Evolutionary conservation across 2,797 vertebrate species (phyloP), one percentile per base, ranked within the genome.

Genomic region (Sparidentex hasta): DNA sequence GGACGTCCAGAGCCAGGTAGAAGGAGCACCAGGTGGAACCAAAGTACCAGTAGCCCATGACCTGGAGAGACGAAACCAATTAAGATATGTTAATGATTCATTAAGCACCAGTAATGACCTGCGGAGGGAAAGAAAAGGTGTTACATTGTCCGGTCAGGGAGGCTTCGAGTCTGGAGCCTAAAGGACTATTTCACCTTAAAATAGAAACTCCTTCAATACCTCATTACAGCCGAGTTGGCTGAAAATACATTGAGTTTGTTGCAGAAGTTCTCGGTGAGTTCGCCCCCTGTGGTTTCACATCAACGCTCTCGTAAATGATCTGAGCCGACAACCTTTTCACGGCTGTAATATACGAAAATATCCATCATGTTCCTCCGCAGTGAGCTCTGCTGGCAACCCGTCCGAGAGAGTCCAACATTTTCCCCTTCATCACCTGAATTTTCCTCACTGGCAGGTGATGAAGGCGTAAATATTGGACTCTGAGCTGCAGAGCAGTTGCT

Each of bases 31-130:
- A 97, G 71, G 95, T 90, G 80, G 95, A 90, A 0, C 96, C 96
- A 0, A 97, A 97, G 75, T 94, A 95, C 97, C 97, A 97, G 89
- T 96, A 97, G 52, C 97, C 96, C 97, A 97, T 97, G 29, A 97
- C 78, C 93, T 94, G 81, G 17, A 61, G 11, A 47, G 13, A 65
- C 12, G 6, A 79, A 58, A 62, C 6, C 63, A 51, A 63, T 65
- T 51, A 47, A 51, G 41, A 76, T 3, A 1, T 21, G 21, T 67
- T 43, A 58, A 51, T 52, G 21, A 38, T 6, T 25, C 2, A n/a
- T 21, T 38, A 29, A 29, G 9, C 41, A 21, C 1, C 20, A 52
- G 21, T 17, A 12, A 57, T 2, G 13, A 74, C 27, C 46, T 48
- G 43, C 52, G 55, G 79, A 38, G n/a, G 27, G 51, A 20, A 14